Evolutionary conservation across 23 tunicate species (phyloP).

Genomic region (Phallusia fumigata): DNA sequence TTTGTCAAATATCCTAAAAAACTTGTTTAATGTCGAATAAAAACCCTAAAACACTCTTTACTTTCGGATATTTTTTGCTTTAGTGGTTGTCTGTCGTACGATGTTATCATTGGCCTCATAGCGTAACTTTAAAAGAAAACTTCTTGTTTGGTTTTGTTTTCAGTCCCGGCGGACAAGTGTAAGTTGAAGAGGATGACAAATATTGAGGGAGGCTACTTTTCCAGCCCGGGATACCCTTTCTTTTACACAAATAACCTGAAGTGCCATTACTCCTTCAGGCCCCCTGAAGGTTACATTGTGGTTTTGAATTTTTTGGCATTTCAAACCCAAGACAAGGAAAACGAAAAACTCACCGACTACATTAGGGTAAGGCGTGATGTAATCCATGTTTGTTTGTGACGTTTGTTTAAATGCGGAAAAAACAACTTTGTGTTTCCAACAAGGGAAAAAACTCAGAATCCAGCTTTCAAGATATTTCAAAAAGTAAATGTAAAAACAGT

Average conservation of each 20-base stretch:
- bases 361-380: background rate
- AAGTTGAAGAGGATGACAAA: background rate
- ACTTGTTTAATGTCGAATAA: no score
- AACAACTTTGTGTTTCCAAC: no score
- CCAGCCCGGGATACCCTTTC: background rate
- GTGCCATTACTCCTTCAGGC: background rate
- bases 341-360: background rate
- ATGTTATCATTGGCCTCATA: no score
- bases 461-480: no score
- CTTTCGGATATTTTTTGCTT: no score
- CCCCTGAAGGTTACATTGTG: background rate
- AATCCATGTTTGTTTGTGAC: background rate
- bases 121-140: no score
- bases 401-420: no score
- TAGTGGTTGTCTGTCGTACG: no score
- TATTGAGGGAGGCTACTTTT: conserved; percentile 1
- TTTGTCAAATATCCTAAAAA: no score
- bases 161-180: background rate
- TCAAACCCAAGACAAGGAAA: background rate
- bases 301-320: background rate
- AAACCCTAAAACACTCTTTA: no score
- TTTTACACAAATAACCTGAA: background rate
- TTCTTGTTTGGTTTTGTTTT: background rate
- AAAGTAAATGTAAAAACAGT: no score
- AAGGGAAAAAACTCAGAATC: no score